phyloP scores from a whole-genome alignment of 2,113 vertebrate genomes.

The Apteryx owenii region DNA sequence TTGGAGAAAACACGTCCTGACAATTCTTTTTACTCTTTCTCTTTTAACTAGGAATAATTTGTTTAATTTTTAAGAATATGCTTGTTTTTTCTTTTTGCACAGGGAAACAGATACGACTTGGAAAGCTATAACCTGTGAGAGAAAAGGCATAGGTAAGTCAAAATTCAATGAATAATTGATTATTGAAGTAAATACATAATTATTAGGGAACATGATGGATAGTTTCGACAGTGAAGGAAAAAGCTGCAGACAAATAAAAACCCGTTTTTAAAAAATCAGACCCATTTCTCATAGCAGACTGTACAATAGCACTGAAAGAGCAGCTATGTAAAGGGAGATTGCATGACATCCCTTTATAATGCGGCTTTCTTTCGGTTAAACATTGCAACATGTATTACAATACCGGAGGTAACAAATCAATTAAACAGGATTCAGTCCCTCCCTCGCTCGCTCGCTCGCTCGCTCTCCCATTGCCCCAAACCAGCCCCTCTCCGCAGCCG shows the following conservation, averaged over 20 bases:
- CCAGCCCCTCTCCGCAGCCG: slow-evolving; percentile 51
- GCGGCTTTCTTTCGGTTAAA: not conserved
- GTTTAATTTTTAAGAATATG: not conserved
- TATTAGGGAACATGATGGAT: not conserved
- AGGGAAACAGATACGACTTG: not conserved
- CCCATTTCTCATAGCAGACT: not conserved
- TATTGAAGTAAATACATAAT: not conserved
- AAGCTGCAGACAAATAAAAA: not conserved
- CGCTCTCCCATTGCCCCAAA: not conserved
- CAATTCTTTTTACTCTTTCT: not conserved
- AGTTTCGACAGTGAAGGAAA: not conserved
- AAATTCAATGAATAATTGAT: not conserved
- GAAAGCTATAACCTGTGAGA: not conserved
- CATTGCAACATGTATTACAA: slow-evolving; percentile 46
- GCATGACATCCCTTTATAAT: slow-evolving; percentile 40
- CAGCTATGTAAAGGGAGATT: slow-evolving; percentile 12
- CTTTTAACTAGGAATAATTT: not conserved
- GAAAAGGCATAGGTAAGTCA: not conserved
- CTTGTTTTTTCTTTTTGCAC: not conserved
- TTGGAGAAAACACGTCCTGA: not conserved
- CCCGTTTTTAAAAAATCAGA: not conserved
- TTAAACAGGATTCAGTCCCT: slow-evolving; percentile 42
- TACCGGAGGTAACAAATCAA: slow-evolving; percentile 75
- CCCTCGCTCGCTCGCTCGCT: not conserved
- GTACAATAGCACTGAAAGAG: slow-evolving; percentile 17